Evolutionary conservation across 1,140 invertebrate species (phyloP), one percentile per base, ranked within the genome.

Genomic region (Drosophila ananassae): DNA sequence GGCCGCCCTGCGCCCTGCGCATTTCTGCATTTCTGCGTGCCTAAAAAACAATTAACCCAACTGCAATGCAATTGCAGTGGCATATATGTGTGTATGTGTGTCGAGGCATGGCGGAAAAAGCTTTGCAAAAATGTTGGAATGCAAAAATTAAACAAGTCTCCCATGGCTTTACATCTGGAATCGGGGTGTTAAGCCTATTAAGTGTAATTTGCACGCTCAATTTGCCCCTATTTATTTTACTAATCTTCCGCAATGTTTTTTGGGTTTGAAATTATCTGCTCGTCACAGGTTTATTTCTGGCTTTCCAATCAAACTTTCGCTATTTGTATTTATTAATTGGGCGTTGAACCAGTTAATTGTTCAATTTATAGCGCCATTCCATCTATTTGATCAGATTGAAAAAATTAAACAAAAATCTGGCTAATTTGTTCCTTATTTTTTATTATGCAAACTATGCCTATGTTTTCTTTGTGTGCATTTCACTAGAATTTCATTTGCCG

Each of bases 11-110:
- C 67, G 30, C 25, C 17, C 17, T 73, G 32, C 2, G 30, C 30
- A 32, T 32, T 41, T 60, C 34, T 44, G 39, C n/a, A 13, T 66
- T 64, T 52, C 28, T 71, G 62, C 61, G 34, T 61, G 74, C 69
- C 62, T 79, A 79, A 60, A 76, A 89, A 89, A 89, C 75, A 89
- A 89, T 89, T 89, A 89, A 89, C 83, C 76, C 83, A 71, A 64
- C 59, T 72, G 62, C 74, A 87, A 50, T 48, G 62, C 50, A 13
- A 68, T 51, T 37, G 59, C 50, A 54, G 7, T 44, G 30, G 63
- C 32, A 64, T 9, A 30, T 25, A 56, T 46, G 22, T 21, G 9
- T 48, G 41, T 53, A 47, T 57, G 39, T 32, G 28, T 66, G 24
- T 25, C 24, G 12, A 28, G 48, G 17, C 32, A 57, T 56, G 28